phyloP scores from a whole-genome alignment of 2,797 vertebrate species.

The Cuniculus paca region DNA sequence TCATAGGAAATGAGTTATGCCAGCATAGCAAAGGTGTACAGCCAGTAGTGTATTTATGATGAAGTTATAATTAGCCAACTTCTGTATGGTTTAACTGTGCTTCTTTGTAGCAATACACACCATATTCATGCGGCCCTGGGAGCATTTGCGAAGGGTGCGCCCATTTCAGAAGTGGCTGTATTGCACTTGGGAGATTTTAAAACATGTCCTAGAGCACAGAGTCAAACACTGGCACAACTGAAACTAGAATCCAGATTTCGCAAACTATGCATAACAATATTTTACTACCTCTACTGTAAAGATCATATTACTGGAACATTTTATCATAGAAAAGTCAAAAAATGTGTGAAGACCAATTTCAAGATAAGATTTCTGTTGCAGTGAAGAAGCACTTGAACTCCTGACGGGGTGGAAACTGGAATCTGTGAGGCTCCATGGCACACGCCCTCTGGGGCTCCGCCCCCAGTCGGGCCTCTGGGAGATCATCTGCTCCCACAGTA shows the following conservation, averaged over 20 bases:
- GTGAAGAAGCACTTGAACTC: background rate
- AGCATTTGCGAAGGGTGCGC: background rate
- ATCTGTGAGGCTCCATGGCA: background rate
- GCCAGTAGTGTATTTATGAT: background rate
- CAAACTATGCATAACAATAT: background rate
- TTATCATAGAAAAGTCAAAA: background rate
- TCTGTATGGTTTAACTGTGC: background rate
- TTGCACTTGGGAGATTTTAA: background rate
- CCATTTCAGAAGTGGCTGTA: constrained; percentile 19
- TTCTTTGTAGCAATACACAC: background rate
- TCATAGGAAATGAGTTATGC: background rate
- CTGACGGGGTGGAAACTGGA: background rate
- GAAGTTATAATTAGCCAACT: background rate
- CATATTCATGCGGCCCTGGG: background rate
- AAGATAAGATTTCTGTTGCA: background rate
- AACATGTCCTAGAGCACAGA: background rate
- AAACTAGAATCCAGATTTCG: background rate
- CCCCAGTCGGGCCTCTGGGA: background rate
- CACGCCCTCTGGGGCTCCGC: background rate
- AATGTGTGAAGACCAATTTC: background rate
- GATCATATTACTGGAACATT: background rate
- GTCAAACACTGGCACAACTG: background rate
- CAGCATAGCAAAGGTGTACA: background rate
- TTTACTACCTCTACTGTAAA: background rate
- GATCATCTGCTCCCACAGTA: background rate